Evolutionary conservation across 2,888 invertebrate species (phyloP).

Genomic region (Heliconius aoede): DNA sequence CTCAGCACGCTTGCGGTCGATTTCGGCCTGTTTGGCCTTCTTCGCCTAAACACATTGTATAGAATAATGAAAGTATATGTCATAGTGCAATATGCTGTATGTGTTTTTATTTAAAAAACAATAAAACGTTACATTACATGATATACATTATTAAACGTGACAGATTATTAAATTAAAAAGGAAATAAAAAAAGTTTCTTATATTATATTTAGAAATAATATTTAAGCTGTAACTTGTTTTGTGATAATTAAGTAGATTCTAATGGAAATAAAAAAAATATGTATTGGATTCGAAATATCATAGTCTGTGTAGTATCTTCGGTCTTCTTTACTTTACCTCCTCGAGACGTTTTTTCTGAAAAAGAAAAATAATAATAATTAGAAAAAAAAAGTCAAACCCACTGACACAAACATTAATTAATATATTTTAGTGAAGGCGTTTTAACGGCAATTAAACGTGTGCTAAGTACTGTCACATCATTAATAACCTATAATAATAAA

Average conservation of each 20-base stretch:
- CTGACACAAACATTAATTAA: slow-evolving; percentile 1
- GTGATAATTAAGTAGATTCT: too few species aligned
- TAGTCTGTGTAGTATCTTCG: slow-evolving; percentile 31
- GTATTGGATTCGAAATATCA: background rate
- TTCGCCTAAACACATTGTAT: slow-evolving; percentile 89
- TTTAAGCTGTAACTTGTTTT: background rate
- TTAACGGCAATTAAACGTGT: background rate
- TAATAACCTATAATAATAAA: background rate
- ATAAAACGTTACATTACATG: too few species aligned
- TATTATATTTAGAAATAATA: background rate
- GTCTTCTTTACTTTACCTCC: slow-evolving; percentile 84
- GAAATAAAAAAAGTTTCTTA: too few species aligned
- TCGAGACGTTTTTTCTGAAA: slow-evolving; percentile 91
- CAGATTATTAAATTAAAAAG: background rate
- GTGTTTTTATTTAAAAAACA: background rate
- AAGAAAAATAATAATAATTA: slow-evolving; percentile 69
- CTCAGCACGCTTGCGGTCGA: slow-evolving; percentile 99
- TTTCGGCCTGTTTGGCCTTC: slow-evolving; percentile 98
- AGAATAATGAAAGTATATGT: slow-evolving; percentile 49
- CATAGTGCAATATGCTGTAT: slow-evolving; percentile 8
- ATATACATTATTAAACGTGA: too few species aligned
- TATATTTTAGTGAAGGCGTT: slow-evolving; percentile 21
- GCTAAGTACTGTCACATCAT: slow-evolving; percentile 1
- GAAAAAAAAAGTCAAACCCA: background rate
- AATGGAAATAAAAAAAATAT: background rate